Evolutionary conservation across 2,797 vertebrate species (phyloP).

Genomic region (Phrynocephalus forsythii): DNA sequence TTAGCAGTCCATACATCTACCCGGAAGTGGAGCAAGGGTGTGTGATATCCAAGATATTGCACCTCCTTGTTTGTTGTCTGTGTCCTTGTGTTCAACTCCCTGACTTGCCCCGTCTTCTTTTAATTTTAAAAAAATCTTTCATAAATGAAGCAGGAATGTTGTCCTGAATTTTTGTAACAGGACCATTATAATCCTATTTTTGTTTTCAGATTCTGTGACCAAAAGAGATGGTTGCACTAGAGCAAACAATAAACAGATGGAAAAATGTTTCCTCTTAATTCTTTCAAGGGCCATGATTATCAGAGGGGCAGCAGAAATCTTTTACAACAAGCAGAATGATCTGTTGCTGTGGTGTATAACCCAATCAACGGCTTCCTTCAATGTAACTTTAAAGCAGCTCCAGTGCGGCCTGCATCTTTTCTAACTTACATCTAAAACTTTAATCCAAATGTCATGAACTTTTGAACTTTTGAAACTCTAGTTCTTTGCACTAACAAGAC

Average conservation of each 20-base stretch:
- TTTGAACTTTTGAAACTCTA: too few relatives aligned
- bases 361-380: too few relatives aligned
- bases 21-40: not conserved
- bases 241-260: not conserved
- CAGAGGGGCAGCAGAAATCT: not conserved
- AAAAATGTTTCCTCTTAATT: not conserved
- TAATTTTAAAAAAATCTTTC: not conserved
- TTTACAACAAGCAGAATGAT: not conserved
- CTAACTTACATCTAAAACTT: too few relatives aligned
- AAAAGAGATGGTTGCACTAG: not conserved
- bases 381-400: too few relatives aligned
- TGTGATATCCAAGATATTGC: not conserved
- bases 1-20: not conserved
- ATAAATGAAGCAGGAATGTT: not conserved
- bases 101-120: not conserved
- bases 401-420: too few relatives aligned
- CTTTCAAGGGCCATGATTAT: not conserved
- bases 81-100: not conserved
- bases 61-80: not conserved
- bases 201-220: not conserved
- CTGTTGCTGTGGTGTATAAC: not conserved
- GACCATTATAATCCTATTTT: not conserved
- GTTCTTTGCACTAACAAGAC: too few relatives aligned
- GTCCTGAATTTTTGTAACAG: not conserved
- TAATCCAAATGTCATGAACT: too few relatives aligned